Evolutionary conservation across 92 coral and sea anemone genomes (phyloP).

Genomic region (Porites evermanni): DNA sequence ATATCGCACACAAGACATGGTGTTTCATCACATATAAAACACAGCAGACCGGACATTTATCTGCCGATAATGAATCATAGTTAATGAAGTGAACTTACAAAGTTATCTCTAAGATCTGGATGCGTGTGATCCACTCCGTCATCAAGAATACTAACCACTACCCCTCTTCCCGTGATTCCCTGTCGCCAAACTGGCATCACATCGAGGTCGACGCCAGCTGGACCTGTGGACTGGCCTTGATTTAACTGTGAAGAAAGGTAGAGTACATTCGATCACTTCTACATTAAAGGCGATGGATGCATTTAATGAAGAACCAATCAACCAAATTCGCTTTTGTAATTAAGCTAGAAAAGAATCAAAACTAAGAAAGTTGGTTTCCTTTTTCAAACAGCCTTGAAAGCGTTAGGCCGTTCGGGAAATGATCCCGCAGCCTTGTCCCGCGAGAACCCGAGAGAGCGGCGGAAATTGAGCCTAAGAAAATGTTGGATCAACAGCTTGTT

Average conservation of each 20-base stretch:
- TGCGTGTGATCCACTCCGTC: constrained; percentile 99
- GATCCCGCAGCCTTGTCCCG: too few species aligned
- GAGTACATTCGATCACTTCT: background rate
- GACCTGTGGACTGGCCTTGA: constrained; percentile 98
- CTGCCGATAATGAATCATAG: background rate
- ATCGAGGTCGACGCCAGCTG: constrained; percentile 95
- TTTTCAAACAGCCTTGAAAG: too few species aligned
- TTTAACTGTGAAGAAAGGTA: constrained; percentile 66
- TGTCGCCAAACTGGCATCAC: constrained; percentile 93
- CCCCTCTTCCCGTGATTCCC: constrained; percentile 97
- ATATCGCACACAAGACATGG: too few species aligned
- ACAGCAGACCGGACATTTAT: background rate
- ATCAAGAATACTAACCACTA: constrained; percentile 95
- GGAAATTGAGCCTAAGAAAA: too few species aligned
- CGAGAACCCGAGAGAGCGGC: too few species aligned
- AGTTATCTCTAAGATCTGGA: constrained; percentile 95
- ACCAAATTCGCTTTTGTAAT: too few species aligned
- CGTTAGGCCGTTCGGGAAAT: too few species aligned
- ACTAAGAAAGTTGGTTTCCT: too few species aligned
- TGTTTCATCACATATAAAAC: background rate
- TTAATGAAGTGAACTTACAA: constrained; percentile 70
- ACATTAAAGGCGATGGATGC: too few species aligned
- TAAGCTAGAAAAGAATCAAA: too few species aligned
- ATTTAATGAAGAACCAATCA: too few species aligned
- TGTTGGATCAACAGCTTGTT: too few species aligned